Base-by-base conservation (phyloP, 1,140 invertebrate genomes). In the Drosophila tani region DNA sequence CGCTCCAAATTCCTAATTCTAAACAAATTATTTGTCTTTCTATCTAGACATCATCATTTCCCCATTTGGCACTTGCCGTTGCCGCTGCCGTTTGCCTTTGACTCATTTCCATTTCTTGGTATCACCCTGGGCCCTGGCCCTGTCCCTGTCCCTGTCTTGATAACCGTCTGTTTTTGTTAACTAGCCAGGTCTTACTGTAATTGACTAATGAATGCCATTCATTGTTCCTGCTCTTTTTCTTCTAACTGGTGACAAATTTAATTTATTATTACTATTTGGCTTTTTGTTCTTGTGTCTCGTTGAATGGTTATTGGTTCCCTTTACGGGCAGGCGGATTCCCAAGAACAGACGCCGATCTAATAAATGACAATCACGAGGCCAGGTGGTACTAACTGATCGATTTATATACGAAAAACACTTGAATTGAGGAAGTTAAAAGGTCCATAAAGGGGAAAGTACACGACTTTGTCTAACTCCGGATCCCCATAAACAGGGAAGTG, bases 151-250 rank as follows among this genome's bases (percentile, higher is more conserved):
- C 15, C 64, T 35, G 58, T 73, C 67, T 71, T 73, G 69, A 73
- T 71, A 69, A 68, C 46, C 38, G 40, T 38, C 50, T 58, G 69
- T 58, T 65, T 70, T 73, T 62, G 58, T 32, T 24, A 55, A 49
- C 82, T 81, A 51, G 64, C 75, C 74, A 78, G 51, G 83, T 85
- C 79, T 64, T 60, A 81, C 14, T 84, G 81, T 62, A 80, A 83
- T 84, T 67, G 81, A 76, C 63, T 81, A 74, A 85, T 84, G 82
- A 84, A 84, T 84, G 78, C 21, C 74, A 75, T 65, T 81, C 82
- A 74, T 84, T 84, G 78, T 85, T 66, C 14, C 51, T 56, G 62
- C 58, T 17, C 60, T 2, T 35, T 32, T 32, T 29, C 7, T 58
- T 41, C 19, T 41, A 75, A 75, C 43, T 70, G 71, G 71, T 81